A percentile compares a stretch with the other conserved stretches of the same genome.
These are phyloP conservation scores for Tiliacea citrago DNA, from an alignment of 2,888 invertebrate species.

Conservation along the genomic window DNA sequence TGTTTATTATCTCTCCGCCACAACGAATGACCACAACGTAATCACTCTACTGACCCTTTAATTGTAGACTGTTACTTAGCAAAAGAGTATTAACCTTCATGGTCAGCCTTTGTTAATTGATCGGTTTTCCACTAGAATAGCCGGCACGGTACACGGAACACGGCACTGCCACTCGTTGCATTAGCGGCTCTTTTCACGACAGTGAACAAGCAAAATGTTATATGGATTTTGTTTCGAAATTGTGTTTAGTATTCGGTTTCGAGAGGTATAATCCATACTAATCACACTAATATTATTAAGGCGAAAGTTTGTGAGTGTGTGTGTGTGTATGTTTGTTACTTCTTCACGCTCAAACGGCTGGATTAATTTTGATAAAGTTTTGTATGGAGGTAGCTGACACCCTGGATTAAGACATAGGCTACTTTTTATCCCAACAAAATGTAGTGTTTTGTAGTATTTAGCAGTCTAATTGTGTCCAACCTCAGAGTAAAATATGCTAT, in stretches of 20 bases:
- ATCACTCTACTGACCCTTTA: background rate
- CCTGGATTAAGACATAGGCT: too few species aligned
- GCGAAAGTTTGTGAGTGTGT: too few species aligned
- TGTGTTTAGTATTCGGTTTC: background rate
- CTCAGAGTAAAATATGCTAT: too few species aligned
- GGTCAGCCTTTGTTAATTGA: constrained; percentile 72
- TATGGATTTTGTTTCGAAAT: constrained; percentile 5
- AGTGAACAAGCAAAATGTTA: constrained; percentile 45
- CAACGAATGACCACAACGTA: too few species aligned
- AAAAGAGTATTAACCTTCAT: constrained; percentile 31
- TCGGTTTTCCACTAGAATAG: constrained; percentile 75
- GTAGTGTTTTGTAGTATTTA: too few species aligned
- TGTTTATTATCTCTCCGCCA: background rate
- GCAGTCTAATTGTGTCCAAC: too few species aligned
- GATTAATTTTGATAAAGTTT: too few species aligned
- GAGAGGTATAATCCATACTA: background rate
- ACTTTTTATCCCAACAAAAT: too few species aligned
- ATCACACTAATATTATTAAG: background rate
- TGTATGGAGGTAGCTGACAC: too few species aligned
- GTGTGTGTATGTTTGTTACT: background rate
- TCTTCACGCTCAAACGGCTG: too few species aligned
- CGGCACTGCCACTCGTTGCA: constrained; percentile 40
- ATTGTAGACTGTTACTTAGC: constrained; percentile 11
- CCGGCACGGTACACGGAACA: constrained; percentile 66
- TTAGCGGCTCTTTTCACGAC: constrained; percentile 54